Base-by-base conservation (phyloP, 2,888 invertebrate genomes). In the Phalera bucephala region DNA sequence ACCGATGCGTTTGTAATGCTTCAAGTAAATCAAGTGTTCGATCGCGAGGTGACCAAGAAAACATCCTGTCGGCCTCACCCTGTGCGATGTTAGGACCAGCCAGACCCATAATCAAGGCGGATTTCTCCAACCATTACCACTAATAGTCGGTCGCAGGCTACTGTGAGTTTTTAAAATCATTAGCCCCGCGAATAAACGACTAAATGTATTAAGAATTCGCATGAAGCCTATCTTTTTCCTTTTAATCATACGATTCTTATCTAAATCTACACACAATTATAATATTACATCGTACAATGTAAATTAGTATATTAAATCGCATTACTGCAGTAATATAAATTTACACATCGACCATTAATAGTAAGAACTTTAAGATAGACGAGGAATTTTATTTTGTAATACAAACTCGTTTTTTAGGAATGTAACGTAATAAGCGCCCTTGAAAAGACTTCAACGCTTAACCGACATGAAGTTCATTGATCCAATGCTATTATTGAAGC, bases 361-460 rank as follows among this genome's bases (percentile, higher is more conserved):
- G 23, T 25, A 40, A 37, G 31, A 26, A 27, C 20, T 37, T 39
- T 29, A 29, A 27, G 40, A 46, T 57, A 49, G 39, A 40, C 26
- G 27, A 44, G 38, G 31, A 47, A 41, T 40, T 58, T 36, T 30
- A 36, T 49, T 35, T 49, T 37, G 38, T 39, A 52, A 55, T 40
- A 49, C 46, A 43, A 52, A 56, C 52, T 53, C 40, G 54, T 64
- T 63, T 72, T 78, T 75, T 72, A 64, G 52, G 55, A 63, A 58
- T 59, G 63, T 71, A 65, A 64, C 64, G 68, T 67, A 74, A 72
- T 70, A 74, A 72, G 75, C 80, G 86, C 81, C 86, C 86, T 86
- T 85, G 84, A 85, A 84, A 83, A 85, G 81, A 85, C 81, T 80
- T 85, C 86, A 84, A 83, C 85, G 85, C 80, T 73, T 74, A 65